A percentile compares a stretch with the other conserved stretches of the same genome.
These are phyloP conservation scores for Drosophila trichaetosa DNA, from an alignment of 2,888 invertebrate species.

Conservation along the genomic window DNA sequence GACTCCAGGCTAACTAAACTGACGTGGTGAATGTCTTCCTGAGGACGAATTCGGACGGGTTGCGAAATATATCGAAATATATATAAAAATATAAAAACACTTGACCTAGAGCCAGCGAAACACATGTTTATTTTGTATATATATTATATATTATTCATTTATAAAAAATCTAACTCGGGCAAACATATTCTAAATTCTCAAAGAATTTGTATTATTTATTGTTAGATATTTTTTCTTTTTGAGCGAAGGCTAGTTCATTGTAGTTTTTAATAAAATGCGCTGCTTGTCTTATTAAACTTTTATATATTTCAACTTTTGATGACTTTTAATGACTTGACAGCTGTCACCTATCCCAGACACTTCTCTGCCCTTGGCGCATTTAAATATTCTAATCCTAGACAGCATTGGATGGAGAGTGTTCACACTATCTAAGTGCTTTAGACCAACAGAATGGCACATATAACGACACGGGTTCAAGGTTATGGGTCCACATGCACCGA, in stretches of 20 bases:
- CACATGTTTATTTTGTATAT: background rate
- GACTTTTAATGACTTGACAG: slow-evolving; percentile 29
- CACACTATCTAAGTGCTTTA: slow-evolving; percentile 1
- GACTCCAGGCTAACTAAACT: background rate
- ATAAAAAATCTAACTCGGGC: background rate
- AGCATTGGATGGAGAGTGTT: slow-evolving; percentile 1
- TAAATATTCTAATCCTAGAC: slow-evolving; percentile 61
- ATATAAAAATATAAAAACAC: background rate
- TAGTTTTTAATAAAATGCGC: background rate
- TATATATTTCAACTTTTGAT: background rate
- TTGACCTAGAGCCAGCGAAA: background rate
- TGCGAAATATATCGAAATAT: background rate
- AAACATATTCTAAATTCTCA: background rate
- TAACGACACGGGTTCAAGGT: slow-evolving; percentile 37
- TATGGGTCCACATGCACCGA: slow-evolving; percentile 21
- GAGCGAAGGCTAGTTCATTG: background rate
- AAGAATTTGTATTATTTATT: background rate
- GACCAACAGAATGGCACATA: slow-evolving; percentile 8
- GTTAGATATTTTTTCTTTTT: too few relatives aligned
- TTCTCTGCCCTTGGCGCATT: slow-evolving; percentile 51
- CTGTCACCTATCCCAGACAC: slow-evolving; percentile 42
- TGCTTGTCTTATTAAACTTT: background rate
- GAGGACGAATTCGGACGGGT: background rate
- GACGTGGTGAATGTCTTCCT: background rate
- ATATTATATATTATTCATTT: background rate